phyloP scores from a whole-genome alignment of 1,140 invertebrate species.

The Octopus sinensis region DNA sequence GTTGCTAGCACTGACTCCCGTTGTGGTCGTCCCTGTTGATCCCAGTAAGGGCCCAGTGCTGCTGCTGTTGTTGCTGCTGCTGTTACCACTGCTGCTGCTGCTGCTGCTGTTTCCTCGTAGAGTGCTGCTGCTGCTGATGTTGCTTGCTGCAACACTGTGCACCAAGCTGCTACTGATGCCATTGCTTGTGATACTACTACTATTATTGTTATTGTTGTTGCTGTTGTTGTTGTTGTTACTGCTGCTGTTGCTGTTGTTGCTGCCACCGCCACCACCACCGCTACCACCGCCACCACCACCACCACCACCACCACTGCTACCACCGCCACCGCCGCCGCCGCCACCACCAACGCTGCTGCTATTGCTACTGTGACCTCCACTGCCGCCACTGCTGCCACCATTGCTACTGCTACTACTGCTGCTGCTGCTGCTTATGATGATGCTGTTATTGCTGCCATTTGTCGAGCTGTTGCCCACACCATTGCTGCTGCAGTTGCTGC shows the following conservation, averaged over 20 bases:
- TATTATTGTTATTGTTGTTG: not conserved
- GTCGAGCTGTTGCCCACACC: not conserved
- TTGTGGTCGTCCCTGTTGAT: not conserved
- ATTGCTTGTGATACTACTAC: not conserved
- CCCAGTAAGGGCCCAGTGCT: not conserved
- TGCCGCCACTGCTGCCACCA: not conserved
- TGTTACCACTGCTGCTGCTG: not conserved
- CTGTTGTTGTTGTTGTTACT: not conserved
- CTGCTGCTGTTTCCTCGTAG: slow-evolving; percentile 15
- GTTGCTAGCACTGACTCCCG: not conserved
- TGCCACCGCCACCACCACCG: not conserved
- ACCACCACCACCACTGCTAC: not conserved
- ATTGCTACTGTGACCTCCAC: not conserved
- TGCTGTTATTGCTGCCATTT: not conserved
- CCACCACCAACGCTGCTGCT: no score
- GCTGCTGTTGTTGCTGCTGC: not conserved
- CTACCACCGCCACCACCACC: not conserved
- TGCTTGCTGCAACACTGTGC: no score
- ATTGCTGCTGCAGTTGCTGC: not conserved
- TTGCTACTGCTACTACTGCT: not conserved
- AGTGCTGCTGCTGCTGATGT: no score
- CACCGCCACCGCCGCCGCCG: not conserved
- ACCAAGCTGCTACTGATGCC: not conserved
- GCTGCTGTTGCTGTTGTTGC: not conserved
- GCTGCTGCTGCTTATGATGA: slow-evolving; percentile 9